Evolutionary conservation across 2,113 vertebrate genomes (phyloP).

Genomic region (Motacilla alba): DNA sequence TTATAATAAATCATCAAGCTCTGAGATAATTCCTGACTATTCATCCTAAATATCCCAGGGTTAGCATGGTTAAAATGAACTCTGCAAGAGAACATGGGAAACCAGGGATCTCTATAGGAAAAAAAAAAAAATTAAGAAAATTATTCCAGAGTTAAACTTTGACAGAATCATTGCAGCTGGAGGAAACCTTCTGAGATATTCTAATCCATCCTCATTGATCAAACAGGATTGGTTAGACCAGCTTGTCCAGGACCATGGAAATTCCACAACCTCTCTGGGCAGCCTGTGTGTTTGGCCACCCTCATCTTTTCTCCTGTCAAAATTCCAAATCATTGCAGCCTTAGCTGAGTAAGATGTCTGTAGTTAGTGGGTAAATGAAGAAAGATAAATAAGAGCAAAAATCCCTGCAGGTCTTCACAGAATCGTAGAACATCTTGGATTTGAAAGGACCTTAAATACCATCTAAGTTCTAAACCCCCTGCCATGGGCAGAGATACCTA

Average conservation of each 20-base stretch:
- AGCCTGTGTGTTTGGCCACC: background rate
- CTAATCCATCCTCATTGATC: background rate
- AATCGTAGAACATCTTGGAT: no score
- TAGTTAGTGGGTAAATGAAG: background rate
- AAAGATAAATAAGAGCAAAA: background rate
- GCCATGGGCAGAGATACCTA: no score
- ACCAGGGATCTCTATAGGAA: rapidly evolving
- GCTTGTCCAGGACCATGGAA: background rate
- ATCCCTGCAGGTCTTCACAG: background rate
- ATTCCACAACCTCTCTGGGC: background rate
- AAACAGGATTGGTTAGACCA: background rate
- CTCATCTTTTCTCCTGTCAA: background rate
- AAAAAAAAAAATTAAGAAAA: background rate
- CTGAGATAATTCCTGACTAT: background rate
- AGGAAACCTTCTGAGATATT: background rate
- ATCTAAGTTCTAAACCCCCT: background rate
- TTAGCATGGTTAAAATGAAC: background rate
- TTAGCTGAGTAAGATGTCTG: background rate
- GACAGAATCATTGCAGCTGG: background rate
- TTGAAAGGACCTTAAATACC: background rate
- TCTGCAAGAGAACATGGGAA: background rate
- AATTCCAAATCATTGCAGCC: background rate
- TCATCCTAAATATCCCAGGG: background rate
- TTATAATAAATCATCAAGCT: background rate
- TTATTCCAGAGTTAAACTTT: background rate